Conservation (phyloP, 2,113 vertebrate species). For the Platysteira castanea region DNA sequence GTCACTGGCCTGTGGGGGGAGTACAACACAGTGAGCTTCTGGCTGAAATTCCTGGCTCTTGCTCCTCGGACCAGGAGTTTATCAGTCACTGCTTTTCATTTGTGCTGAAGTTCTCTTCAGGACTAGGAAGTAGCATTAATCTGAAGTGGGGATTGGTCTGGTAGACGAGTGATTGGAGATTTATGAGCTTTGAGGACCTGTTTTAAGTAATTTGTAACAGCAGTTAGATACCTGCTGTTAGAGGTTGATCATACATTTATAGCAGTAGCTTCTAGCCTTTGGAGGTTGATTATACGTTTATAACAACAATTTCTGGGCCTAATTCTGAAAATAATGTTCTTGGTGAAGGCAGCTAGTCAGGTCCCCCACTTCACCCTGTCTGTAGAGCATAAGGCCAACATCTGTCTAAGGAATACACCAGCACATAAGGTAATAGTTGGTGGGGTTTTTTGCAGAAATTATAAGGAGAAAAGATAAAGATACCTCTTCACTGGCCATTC, state of each 20-base stretch:
- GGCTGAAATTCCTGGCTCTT: not conserved
- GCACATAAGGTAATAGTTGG: not conserved
- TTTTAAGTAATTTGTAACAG: not conserved
- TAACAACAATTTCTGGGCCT: not conserved
- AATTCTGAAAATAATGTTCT: not conserved
- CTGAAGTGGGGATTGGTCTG: not conserved
- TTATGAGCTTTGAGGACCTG: not conserved
- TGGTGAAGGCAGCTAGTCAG: not conserved
- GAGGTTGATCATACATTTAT: not conserved
- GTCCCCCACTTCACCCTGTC: not conserved
- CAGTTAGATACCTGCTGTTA: not conserved
- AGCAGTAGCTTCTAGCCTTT: not conserved
- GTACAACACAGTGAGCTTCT: not conserved
- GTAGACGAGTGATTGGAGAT: not conserved
- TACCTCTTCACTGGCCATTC: not conserved
- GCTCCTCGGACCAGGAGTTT: not conserved
- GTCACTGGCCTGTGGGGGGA: not conserved
- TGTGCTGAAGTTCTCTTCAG: not conserved
- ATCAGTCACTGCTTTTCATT: not conserved
- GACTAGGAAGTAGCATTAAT: not conserved
- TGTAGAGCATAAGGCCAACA: not conserved
- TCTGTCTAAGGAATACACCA: not conserved
- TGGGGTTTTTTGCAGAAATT: not conserved
- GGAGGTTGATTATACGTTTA: not conserved
- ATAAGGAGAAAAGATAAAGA: not conserved